Evolutionary conservation across 2,888 invertebrate genomes (phyloP).

Genomic region (Epirrhoe tristata): DNA sequence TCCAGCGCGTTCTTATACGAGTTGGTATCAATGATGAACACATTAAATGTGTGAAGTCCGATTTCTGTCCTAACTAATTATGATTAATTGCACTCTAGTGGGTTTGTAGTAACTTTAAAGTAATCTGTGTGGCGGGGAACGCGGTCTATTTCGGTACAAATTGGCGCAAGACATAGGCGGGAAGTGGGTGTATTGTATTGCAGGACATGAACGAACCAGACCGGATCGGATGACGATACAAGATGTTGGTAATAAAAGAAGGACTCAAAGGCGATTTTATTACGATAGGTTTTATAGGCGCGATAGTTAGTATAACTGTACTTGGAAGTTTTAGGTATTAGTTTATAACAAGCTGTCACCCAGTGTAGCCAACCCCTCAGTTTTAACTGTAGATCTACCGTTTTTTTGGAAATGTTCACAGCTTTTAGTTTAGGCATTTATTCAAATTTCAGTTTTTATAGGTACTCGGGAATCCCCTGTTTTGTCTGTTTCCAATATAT

Average conservation of each 20-base stretch:
- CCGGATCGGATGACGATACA: not conserved
- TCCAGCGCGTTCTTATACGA: not conserved
- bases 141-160: slow-evolving; percentile 27
- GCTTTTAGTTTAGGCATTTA: no score
- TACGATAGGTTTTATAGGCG: no score
- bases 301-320: no score
- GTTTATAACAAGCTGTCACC: no score
- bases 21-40: slow-evolving; percentile 16
- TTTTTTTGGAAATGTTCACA: no score
- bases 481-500: no score
- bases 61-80: slow-evolving; percentile 61
- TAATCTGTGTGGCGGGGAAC: slow-evolving; percentile 18
- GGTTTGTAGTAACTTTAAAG: slow-evolving; percentile 1
- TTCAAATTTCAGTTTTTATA: no score
- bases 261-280: not conserved
- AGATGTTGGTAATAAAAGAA: not conserved
- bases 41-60: slow-evolving; percentile 49
- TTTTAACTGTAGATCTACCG: no score
- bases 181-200: slow-evolving; percentile 23
- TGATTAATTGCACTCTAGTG: slow-evolving; percentile 38
- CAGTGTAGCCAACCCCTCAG: no score
- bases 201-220: slow-evolving; percentile 8
- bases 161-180: slow-evolving; percentile 31
- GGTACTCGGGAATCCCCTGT: no score
- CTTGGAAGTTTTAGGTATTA: no score